phyloP scores from a whole-genome alignment of 2,113 vertebrate species.

The Eurystomus gularis region DNA sequence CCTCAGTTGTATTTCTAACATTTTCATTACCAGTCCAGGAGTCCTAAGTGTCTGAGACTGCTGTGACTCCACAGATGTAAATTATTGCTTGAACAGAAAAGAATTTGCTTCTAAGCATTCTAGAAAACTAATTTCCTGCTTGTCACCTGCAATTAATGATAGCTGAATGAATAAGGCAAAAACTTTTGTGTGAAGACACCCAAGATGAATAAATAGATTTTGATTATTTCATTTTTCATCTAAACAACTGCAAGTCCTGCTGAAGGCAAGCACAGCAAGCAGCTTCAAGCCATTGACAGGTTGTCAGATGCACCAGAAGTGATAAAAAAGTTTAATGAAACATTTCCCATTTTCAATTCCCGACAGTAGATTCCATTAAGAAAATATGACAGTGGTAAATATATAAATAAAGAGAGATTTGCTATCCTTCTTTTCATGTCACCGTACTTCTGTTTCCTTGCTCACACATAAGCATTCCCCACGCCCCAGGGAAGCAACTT shows the following conservation, averaged over 20 bases:
- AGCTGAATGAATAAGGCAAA: neutral
- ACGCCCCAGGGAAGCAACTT: neutral
- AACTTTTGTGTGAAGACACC: neutral
- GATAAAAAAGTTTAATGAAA: neutral
- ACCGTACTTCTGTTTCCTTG: neutral
- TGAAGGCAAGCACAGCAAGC: neutral
- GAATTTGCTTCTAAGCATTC: neutral
- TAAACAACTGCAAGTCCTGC: neutral
- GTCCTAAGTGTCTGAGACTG: neutral
- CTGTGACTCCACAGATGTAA: neutral
- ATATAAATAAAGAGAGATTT: neutral
- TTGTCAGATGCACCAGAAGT: neutral
- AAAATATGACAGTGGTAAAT: neutral
- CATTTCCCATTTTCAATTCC: neutral
- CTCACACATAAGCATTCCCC: neutral
- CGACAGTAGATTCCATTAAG: neutral
- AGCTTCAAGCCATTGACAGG: neutral
- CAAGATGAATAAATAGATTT: neutral
- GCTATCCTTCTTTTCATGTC: neutral
- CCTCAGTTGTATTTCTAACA: neutral
- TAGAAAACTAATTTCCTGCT: neutral
- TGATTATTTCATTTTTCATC: neutral
- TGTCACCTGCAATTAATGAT: neutral
- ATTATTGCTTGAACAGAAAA: neutral
- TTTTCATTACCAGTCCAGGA: neutral